Evolutionary conservation across 2,113 vertebrate genomes (phyloP).

Genomic region (Carollia perspicillata): DNA sequence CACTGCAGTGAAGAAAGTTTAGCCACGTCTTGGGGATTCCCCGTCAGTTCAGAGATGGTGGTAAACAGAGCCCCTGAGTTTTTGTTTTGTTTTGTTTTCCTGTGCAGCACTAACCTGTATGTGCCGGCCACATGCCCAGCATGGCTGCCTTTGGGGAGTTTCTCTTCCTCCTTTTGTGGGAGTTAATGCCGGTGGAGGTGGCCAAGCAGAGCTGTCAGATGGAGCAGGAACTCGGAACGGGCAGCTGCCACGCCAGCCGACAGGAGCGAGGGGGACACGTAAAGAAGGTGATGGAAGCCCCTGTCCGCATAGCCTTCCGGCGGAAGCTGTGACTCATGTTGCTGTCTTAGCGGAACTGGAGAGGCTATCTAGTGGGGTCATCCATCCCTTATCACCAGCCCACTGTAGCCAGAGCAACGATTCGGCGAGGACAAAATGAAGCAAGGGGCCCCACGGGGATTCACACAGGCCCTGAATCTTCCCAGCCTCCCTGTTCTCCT

Average conservation of each 20-base stretch:
- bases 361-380: neutral
- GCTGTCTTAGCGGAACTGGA: neutral
- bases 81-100: neutral
- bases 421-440: neutral
- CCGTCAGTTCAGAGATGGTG: neutral
- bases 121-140: neutral
- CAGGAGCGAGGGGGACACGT: neutral
- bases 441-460: neutral
- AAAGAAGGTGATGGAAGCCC: accelerated
- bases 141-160: neutral
- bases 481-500: neutral
- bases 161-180: neutral
- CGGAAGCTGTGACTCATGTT: neutral
- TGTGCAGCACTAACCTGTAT: neutral
- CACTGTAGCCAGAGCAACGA: neutral
- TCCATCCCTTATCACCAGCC: neutral
- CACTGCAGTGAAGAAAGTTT: neutral
- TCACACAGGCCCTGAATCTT: neutral
- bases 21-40: neutral
- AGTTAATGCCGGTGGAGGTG: neutral
- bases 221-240: neutral
- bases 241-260: neutral
- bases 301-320: neutral
- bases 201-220: neutral
- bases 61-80: too few species aligned